Percentiles rank a stretch among this genome's conserved stretches.
Evolutionary conservation across 2,888 invertebrate genomes (phyloP).

Genomic region (Eilema sororculum): DNA sequence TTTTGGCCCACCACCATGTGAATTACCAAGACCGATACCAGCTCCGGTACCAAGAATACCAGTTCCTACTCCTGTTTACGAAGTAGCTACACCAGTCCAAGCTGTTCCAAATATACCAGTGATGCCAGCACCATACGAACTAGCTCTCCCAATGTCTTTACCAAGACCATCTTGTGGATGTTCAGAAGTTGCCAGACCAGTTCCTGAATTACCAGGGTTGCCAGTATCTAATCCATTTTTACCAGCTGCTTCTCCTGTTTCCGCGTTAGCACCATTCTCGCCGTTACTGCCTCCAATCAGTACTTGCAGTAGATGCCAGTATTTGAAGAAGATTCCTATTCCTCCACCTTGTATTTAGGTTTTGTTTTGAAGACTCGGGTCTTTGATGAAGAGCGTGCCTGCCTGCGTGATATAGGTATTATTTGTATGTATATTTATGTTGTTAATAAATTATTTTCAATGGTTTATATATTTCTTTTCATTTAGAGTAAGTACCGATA

Average conservation of each 20-base stretch:
- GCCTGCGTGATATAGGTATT: neutral
- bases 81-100: conserved; percentile 2
- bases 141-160: conserved; percentile 7
- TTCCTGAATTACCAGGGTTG: conserved; percentile 32
- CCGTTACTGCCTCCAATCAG: conserved; percentile 54
- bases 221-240: conserved; percentile 55
- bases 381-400: neutral
- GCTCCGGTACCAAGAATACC: conserved; percentile 1
- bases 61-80: conserved; percentile 2
- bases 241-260: conserved; percentile 67
- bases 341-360: conserved; percentile 67
- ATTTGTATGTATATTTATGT: neutral
- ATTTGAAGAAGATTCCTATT: conserved; percentile 71
- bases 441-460: conserved; percentile 10
- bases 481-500: too few species aligned
- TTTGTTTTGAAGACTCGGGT: conserved; percentile 4
- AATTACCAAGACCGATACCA: neutral
- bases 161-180: conserved; percentile 18
- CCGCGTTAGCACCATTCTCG: conserved; percentile 55
- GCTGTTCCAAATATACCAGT: neutral
- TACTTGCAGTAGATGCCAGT: conserved; percentile 58
- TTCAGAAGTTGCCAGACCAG: conserved; percentile 14
- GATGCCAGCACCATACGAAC: conserved; percentile 13
- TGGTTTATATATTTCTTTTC: neutral
- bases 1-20: neutral